A percentile compares a stretch with the other conserved stretches of the same genome.
phyloP scores from a whole-genome alignment of 2,888 invertebrate species.

The Callyntrura sp. region DNA sequence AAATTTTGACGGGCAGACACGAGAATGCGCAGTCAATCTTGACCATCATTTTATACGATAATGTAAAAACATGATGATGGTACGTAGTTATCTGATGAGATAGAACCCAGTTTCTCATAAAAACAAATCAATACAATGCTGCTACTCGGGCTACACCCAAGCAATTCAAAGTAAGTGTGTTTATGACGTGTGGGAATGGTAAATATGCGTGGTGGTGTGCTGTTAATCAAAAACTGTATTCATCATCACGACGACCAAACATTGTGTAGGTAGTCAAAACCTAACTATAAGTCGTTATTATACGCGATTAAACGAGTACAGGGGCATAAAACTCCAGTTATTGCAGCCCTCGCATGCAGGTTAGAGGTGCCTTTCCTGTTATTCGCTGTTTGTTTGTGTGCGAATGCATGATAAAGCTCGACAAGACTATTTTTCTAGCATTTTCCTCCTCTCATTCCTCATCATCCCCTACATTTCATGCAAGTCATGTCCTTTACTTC shows the following conservation, averaged over 20 bases:
- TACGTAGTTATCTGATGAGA: background rate
- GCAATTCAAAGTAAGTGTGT: slow-evolving; percentile 47
- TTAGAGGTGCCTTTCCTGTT: background rate
- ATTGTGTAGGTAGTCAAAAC: background rate
- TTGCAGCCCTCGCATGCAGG: no score
- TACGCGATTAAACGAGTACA: no score
- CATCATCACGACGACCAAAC: slow-evolving; percentile 31
- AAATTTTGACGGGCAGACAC: background rate
- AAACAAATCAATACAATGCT: slow-evolving; percentile 38
- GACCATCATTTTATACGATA: background rate
- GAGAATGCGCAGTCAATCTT: background rate
- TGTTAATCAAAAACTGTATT: slow-evolving; percentile 55
- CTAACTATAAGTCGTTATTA: background rate
- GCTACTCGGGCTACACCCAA: slow-evolving; percentile 30
- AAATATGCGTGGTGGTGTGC: slow-evolving; percentile 1
- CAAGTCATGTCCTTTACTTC: slow-evolving; percentile 63
- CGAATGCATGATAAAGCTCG: background rate
- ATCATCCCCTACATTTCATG: slow-evolving; percentile 58
- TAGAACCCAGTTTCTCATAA: slow-evolving; percentile 2
- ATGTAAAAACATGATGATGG: background rate
- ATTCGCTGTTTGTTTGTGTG: slow-evolving; percentile 4
- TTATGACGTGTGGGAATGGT: slow-evolving; percentile 48
- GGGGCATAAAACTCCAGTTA: no score
- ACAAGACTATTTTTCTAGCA: slow-evolving; percentile 31
- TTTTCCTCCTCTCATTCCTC: slow-evolving; percentile 21